These are phyloP conservation scores for Drosophila miranda DNA, from an alignment of 1,140 invertebrate species.

Conservation along the genomic window DNA sequence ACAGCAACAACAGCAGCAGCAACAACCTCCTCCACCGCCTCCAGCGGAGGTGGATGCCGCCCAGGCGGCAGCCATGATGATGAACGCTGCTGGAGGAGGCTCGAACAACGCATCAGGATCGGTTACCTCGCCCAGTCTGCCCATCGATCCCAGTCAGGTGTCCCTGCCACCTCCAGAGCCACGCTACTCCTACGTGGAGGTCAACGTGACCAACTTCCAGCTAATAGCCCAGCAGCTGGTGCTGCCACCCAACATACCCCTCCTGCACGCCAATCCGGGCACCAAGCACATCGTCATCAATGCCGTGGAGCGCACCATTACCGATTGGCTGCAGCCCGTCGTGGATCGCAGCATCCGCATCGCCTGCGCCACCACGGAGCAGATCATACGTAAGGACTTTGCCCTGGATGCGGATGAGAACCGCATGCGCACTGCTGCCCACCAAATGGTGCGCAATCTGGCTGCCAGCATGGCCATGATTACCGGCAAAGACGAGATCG, in stretches of 20 bases:
- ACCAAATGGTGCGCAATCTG: conserved; percentile 98
- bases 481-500: conserved; percentile 96
- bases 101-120: conserved; percentile 49
- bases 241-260: conserved; percentile 89
- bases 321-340: conserved; percentile 97
- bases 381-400: conserved; percentile 99
- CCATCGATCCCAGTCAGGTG: conserved; percentile 82
- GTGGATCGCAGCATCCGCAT: conserved; percentile 98
- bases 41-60: conserved; percentile 71
- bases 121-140: conserved; percentile 82
- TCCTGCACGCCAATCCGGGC: conserved; percentile 94
- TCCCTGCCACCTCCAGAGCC: conserved; percentile 88
- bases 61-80: conserved; percentile 75
- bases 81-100: conserved; percentile 31
- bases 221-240: conserved; percentile 91
- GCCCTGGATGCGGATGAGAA: conserved; percentile 97
- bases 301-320: conserved; percentile 95
- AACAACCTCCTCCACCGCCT: conserved; percentile 75
- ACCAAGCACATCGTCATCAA: conserved; percentile 93
- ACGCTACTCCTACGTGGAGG: conserved; percentile 93
- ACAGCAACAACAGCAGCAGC: conserved; percentile 64
- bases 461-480: conserved; percentile 99
- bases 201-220: conserved; percentile 90
- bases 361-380: conserved; percentile 96
- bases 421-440: conserved; percentile 94